A percentile compares a stretch with the other conserved stretches of the same genome.
Conservation (phyloP, 2,797 vertebrate species). For the Nannoperca australis region DNA sequence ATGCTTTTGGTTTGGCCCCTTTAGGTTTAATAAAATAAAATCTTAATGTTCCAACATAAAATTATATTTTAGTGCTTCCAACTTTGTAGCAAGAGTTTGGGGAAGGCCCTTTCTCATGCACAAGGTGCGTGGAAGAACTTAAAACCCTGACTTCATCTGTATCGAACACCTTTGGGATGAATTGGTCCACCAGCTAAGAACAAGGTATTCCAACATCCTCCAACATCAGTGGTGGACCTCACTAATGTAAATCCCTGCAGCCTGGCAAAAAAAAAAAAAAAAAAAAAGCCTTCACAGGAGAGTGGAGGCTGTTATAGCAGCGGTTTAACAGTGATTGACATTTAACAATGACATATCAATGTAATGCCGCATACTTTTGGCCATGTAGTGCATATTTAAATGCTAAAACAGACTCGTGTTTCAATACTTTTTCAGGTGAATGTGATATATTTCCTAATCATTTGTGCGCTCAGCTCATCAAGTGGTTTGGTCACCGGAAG, state of each 20-base stretch:
- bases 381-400: neutral
- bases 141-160: neutral
- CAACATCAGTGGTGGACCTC: neutral
- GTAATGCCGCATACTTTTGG: neutral
- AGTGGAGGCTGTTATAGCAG: too few relatives aligned
- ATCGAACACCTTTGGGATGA: neutral
- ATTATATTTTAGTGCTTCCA: conserved; percentile 1
- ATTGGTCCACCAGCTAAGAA: neutral
- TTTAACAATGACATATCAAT: neutral
- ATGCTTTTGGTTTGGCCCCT: neutral
- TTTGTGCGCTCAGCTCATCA: neutral
- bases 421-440: neutral
- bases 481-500: neutral
- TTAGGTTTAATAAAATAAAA: neutral
- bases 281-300: neutral
- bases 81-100: neutral
- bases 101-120: neutral
- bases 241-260: neutral
- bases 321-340: neutral
- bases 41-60: neutral
- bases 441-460: neutral
- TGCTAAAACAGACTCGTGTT: neutral
- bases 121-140: conserved; percentile 1
- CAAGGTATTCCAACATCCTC: neutral
- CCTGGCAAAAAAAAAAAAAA: too few relatives aligned